These are phyloP conservation scores for Choloepus didactylus DNA, from an alignment of 2,797 vertebrate genomes.

Conservation along the genomic window DNA sequence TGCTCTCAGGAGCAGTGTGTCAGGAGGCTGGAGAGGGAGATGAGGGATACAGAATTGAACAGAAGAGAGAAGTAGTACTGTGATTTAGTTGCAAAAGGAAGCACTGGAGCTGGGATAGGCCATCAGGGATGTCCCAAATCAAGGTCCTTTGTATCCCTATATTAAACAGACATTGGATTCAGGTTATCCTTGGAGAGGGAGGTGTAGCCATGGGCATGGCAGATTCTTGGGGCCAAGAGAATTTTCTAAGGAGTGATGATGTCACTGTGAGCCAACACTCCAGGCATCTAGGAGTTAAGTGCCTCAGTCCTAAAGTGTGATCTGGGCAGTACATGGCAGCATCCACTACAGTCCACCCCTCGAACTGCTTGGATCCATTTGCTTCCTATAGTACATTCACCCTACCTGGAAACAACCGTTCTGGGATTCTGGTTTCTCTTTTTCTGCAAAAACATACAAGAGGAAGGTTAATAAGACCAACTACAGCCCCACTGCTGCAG, in stretches of 20 bases:
- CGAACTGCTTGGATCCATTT: fast-evolving
- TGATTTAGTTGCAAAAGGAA: fast-evolving
- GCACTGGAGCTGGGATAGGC: background rate
- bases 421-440: background rate
- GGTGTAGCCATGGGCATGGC: no score
- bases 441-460: background rate
- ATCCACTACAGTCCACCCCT: background rate
- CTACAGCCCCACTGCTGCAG: fast-evolving
- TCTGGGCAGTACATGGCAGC: fast-evolving
- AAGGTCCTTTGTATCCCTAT: fast-evolving
- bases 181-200: background rate
- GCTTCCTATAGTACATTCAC: fast-evolving
- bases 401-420: background rate
- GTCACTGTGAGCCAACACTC: background rate
- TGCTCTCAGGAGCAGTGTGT: fast-evolving
- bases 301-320: fast-evolving
- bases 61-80: fast-evolving
- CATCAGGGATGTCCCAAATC: background rate
- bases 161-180: background rate
- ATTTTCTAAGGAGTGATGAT: fast-evolving
- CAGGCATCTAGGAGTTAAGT: no score
- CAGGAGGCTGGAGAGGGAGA: fast-evolving
- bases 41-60: background rate
- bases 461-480: background rate
- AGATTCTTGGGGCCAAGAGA: background rate